A percentile compares a stretch with the other conserved stretches of the same genome.
Conservation (phyloP, 1,140 invertebrate genomes). For the Odontomachus brunneus region DNA sequence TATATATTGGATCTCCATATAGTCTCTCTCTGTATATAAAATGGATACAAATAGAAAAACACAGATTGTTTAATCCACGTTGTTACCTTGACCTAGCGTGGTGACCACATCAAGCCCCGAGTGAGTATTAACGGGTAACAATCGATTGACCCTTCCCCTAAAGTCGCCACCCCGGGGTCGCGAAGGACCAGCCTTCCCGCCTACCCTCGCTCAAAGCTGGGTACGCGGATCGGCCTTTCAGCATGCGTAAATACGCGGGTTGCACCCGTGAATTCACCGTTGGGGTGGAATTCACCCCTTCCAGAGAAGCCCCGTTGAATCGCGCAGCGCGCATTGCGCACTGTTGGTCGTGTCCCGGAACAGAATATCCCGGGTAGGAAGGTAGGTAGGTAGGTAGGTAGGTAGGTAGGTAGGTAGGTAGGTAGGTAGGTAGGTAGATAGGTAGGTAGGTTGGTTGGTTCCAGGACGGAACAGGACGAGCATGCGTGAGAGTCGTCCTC, state of each 20-base stretch:
- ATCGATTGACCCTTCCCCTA: slow-evolving; percentile 45
- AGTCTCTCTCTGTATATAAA: background rate
- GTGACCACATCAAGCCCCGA: background rate
- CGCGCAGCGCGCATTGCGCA: slow-evolving; percentile 67
- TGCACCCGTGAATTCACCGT: slow-evolving; percentile 28
- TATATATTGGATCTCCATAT: too few relatives aligned
- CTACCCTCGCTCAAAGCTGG: slow-evolving; percentile 50
- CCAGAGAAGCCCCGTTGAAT: slow-evolving; percentile 45
- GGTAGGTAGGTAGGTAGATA: slow-evolving; percentile 17
- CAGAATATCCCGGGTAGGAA: slow-evolving; percentile 37
- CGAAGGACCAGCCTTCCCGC: slow-evolving; percentile 44
- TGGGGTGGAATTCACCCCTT: slow-evolving; percentile 42
- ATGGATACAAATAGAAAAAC: background rate
- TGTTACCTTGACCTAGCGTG: background rate
- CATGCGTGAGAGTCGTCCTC: slow-evolving; percentile 63
- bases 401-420: slow-evolving; percentile 18
- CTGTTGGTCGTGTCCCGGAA: slow-evolving; percentile 58
- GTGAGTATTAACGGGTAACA: slow-evolving; percentile 12
- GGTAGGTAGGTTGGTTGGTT: too few relatives aligned
- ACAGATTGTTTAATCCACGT: background rate
- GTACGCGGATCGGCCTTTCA: slow-evolving; percentile 53
- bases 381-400: slow-evolving; percentile 6
- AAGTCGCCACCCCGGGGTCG: slow-evolving; percentile 27
- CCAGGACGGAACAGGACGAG: slow-evolving; percentile 36
- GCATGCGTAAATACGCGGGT: slow-evolving; percentile 64